These are phyloP conservation scores for Pherbina coryleti DNA, from an alignment of 2,888 invertebrate species.

Conservation along the genomic window DNA sequence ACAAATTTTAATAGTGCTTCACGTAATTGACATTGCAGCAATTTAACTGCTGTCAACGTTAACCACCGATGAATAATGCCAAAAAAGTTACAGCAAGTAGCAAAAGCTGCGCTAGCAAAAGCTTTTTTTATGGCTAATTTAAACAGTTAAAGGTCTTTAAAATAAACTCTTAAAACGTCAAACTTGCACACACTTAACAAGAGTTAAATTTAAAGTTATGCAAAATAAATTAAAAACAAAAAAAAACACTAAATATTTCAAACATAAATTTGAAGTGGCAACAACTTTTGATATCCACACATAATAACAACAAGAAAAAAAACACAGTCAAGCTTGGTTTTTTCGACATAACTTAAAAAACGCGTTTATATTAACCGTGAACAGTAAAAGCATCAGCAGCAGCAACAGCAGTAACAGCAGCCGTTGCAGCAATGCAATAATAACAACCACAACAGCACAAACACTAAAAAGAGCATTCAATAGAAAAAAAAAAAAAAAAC, in stretches of 20 bases:
- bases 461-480: neutral
- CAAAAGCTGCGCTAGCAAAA: neutral
- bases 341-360: conserved; percentile 39
- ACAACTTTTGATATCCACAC: neutral
- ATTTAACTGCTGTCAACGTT: neutral
- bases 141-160: too few relatives aligned
- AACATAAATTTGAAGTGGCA: neutral
- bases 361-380: conserved; percentile 26
- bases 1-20: too few relatives aligned
- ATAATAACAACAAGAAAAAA: neutral
- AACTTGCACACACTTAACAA: neutral
- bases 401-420: neutral
- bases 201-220: neutral
- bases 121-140: too few relatives aligned
- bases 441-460: neutral
- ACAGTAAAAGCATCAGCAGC: conserved; percentile 1
- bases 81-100: neutral
- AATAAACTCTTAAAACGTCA: too few relatives aligned
- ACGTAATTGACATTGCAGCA: conserved; percentile 11
- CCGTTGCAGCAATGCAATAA: neutral
- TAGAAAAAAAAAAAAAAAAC: conserved; percentile 23
- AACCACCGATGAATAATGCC: neutral
- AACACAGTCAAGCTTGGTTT: conserved; percentile 19
- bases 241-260: neutral
- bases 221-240: neutral